These are phyloP conservation scores for Kradibia gibbosae DNA, from an alignment of 1,140 invertebrate genomes.

Conservation along the genomic window DNA sequence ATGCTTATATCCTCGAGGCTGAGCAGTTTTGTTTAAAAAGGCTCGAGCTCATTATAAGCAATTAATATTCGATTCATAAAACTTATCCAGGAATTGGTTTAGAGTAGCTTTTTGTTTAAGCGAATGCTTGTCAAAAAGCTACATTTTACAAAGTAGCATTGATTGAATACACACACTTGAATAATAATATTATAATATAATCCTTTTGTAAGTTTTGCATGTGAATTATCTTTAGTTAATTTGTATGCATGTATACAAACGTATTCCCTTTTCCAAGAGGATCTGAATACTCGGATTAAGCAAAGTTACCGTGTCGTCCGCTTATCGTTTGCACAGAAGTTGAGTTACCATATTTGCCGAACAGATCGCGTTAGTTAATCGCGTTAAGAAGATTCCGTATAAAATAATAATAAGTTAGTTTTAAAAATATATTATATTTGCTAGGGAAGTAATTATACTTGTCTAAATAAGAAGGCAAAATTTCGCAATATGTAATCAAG, in stretches of 20 bases:
- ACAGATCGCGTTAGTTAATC: neutral
- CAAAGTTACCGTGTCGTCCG: neutral
- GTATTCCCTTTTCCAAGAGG: neutral
- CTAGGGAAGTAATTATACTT: no score
- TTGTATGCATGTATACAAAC: neutral
- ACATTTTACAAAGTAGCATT: no score
- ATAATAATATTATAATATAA: no score
- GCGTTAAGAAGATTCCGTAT: neutral
- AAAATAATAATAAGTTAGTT: neutral
- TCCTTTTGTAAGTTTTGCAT: neutral
- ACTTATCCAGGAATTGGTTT: no score
- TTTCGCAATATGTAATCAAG: no score
- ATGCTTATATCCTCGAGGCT: no score
- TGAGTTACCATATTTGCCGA: neutral
- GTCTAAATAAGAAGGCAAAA: no score
- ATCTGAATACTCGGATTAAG: conserved; percentile 6
- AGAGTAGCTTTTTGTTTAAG: no score
- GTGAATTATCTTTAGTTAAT: conserved; percentile 14
- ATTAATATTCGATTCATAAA: no score
- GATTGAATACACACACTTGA: neutral
- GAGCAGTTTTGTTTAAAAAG: no score
- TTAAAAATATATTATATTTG: neutral
- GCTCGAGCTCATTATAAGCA: no score
- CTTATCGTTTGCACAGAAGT: neutral
- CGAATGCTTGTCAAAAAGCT: no score